phyloP scores from a whole-genome alignment of 2,113 vertebrate genomes.

The human (Homo sapiens) region DNA sequence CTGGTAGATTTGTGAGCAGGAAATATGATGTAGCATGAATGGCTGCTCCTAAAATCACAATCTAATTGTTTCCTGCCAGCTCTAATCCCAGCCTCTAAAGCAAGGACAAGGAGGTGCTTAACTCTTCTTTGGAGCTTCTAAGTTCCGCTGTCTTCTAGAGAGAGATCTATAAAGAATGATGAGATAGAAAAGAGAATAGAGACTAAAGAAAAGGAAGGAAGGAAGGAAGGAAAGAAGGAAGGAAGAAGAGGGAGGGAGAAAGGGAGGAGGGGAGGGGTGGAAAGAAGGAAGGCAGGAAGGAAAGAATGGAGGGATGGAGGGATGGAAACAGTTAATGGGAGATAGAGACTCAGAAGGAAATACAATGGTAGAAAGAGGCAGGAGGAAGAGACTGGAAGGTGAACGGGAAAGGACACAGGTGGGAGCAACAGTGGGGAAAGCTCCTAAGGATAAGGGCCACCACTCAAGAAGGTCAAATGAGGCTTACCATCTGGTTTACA shows the following conservation, averaged over 20 bases:
- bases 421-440: neutral
- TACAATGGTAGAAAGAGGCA: neutral
- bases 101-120: slow-evolving; percentile 5
- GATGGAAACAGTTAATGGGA: neutral
- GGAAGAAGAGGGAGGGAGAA: neutral
- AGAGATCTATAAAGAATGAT: neutral
- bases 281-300: neutral
- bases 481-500: neutral
- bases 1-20: slow-evolving; percentile 55
- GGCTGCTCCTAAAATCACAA: slow-evolving; percentile 43
- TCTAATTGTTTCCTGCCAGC: slow-evolving; percentile 51
- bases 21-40: slow-evolving; percentile 59
- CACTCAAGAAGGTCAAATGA: neutral
- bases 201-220: neutral
- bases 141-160: slow-evolving; percentile 9
- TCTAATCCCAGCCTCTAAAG: slow-evolving; percentile 16
- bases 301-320: neutral
- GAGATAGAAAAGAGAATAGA: neutral
- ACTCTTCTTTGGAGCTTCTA: neutral
- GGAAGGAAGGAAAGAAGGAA: neutral
- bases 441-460: neutral
- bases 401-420: neutral
- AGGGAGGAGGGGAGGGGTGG: too few species aligned
- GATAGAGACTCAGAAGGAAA: neutral
- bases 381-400: neutral